Conservation (phyloP, 2,888 invertebrate species). For the Drosophila lacicola region DNA sequence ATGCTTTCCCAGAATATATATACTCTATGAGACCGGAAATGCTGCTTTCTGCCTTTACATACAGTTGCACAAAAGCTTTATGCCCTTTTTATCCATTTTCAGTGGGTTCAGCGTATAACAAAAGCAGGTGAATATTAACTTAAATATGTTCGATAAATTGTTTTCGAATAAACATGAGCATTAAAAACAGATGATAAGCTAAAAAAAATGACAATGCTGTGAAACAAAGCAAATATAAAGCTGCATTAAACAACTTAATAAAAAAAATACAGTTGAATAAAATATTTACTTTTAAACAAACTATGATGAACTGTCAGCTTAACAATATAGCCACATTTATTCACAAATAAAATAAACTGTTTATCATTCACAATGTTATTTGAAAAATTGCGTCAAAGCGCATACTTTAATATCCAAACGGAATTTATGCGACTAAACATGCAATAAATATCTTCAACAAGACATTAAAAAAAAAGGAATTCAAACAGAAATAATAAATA, state of each 20-base stretch:
- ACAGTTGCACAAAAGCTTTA: too few relatives aligned
- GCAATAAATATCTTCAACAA: neutral
- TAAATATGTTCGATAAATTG: neutral
- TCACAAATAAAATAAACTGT: neutral
- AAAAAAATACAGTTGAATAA: neutral
- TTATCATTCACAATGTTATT: neutral
- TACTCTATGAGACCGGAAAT: too few relatives aligned
- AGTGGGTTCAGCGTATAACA: too few relatives aligned
- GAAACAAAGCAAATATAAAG: neutral
- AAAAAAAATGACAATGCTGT: neutral
- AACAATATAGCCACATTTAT: neutral
- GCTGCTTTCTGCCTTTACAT: too few relatives aligned
- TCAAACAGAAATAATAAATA: too few relatives aligned
- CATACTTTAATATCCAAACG: neutral
- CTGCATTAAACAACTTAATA: neutral
- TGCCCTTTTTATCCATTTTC: too few relatives aligned
- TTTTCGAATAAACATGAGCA: neutral
- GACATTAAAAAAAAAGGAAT: constrained; percentile 1
- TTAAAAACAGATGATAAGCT: constrained; percentile 1
- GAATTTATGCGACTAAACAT: constrained; percentile 1
- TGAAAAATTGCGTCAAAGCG: neutral
- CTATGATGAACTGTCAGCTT: constrained; percentile 1
- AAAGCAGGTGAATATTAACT: too few relatives aligned
- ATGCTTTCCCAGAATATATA: too few relatives aligned
- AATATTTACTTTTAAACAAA: constrained; percentile 5